Conservation (phyloP, 2,888 invertebrate genomes). For the Hedychridium roseum region DNA sequence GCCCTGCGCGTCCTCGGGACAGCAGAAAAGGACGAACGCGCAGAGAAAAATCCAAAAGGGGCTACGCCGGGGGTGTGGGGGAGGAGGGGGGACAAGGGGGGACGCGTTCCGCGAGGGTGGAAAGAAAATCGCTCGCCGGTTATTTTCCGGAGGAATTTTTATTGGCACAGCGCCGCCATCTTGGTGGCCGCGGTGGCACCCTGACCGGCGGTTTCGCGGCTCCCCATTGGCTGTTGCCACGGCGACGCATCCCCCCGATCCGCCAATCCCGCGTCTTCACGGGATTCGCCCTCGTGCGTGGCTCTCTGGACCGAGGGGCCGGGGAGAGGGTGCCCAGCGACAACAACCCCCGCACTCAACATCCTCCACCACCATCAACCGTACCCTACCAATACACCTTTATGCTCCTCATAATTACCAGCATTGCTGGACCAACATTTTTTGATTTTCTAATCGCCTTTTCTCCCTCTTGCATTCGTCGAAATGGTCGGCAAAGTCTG, state of each 20-base stretch:
- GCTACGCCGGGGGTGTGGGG: conserved; percentile 14
- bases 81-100: conserved; percentile 6
- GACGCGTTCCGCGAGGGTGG: conserved; percentile 21
- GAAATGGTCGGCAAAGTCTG: too few species aligned
- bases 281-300: conserved; percentile 2
- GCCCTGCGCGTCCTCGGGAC: conserved; percentile 1
- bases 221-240: conserved; percentile 62
- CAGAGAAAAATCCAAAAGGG: conserved; percentile 9
- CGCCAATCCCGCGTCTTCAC: conserved; percentile 56
- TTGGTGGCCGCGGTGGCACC: conserved; percentile 35
- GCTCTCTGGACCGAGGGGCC: conserved; percentile 6
- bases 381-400: too few species aligned
- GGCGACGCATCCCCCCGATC: conserved; percentile 56
- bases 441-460: too few species aligned
- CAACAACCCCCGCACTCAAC: too few species aligned
- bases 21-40: conserved; percentile 9
- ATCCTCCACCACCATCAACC: too few species aligned
- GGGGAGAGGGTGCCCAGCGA: too few species aligned
- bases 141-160: conserved; percentile 62
- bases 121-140: conserved; percentile 59
- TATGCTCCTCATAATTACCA: too few species aligned
- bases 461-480: too few species aligned
- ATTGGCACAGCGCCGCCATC: conserved; percentile 58
- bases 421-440: too few species aligned
- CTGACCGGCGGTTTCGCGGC: conserved; percentile 33